phyloP scores from a whole-genome alignment of 92 coral and sea anemone species.

The Zoanthus solanderi region DNA sequence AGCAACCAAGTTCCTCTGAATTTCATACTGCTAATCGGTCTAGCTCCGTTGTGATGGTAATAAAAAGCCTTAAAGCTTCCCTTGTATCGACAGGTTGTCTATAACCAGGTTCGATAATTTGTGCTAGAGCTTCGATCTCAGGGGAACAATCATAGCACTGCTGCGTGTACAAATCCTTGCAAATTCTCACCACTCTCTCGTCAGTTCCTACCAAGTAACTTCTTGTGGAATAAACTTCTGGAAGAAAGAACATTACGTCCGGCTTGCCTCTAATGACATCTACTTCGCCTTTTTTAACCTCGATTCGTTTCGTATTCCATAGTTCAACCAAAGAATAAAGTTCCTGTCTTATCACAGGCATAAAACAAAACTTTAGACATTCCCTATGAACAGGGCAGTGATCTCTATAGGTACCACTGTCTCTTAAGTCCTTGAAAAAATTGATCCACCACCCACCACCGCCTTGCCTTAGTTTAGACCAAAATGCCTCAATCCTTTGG shows the following conservation, averaged over 20 bases:
- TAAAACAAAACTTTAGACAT: constrained; percentile 60
- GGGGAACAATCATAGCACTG: constrained; percentile 37
- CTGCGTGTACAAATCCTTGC: constrained; percentile 51
- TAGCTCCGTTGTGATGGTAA: constrained; percentile 38
- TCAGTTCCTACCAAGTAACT: constrained; percentile 43
- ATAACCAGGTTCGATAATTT: constrained; percentile 38
- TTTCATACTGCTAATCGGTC: constrained; percentile 35
- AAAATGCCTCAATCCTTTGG: constrained; percentile 72
- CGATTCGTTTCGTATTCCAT: too few relatives aligned
- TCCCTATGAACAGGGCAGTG: constrained; percentile 46
- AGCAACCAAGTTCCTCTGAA: not conserved
- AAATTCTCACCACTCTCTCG: constrained; percentile 55
- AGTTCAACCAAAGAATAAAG: too few relatives aligned
- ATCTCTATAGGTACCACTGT: constrained; percentile 12
- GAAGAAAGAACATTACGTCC: constrained; percentile 47
- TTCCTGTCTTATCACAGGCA: too few relatives aligned
- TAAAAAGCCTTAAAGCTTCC: constrained; percentile 46
- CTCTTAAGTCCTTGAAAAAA: constrained; percentile 51
- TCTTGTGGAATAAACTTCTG: constrained; percentile 43
- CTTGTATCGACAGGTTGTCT: constrained; percentile 25
- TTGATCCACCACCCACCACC: constrained; percentile 75
- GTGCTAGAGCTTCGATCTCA: constrained; percentile 42
- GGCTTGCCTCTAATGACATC: constrained; percentile 61
- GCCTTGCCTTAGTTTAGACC: constrained; percentile 65
- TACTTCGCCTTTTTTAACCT: constrained; percentile 24